These are phyloP conservation scores for Tupaia tana DNA, from an alignment of 2,113 vertebrate genomes.

Conservation along the genomic window DNA sequence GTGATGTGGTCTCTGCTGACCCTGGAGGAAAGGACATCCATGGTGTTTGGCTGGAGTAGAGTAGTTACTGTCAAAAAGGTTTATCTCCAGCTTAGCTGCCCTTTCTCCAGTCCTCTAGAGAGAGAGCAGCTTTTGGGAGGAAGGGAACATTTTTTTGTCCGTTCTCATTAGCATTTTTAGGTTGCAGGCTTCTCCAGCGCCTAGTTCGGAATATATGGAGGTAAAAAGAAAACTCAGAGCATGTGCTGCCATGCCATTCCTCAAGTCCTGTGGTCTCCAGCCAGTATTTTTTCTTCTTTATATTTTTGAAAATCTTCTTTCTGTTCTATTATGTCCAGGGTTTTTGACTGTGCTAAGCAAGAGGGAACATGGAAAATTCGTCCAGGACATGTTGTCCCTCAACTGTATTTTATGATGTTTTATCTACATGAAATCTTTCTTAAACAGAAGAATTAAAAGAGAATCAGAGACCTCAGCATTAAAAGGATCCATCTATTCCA, in stretches of 20 bases:
- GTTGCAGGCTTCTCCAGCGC: too few relatives aligned
- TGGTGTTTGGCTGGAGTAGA: too few relatives aligned
- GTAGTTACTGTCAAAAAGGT: too few relatives aligned
- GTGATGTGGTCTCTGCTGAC: too few relatives aligned
- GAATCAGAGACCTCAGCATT: not conserved
- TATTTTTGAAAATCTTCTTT: constrained; percentile 14
- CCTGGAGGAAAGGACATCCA: too few relatives aligned
- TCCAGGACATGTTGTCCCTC: constrained; percentile 1
- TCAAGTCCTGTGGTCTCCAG: not conserved
- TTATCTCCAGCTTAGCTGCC: too few relatives aligned
- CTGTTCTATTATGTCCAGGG: not conserved
- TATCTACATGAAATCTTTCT: constrained; percentile 29
- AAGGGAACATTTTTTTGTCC: too few relatives aligned
- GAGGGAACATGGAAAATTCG: not conserved
- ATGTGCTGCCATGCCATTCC: not conserved
- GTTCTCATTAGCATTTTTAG: too few relatives aligned
- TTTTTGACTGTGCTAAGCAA: constrained; percentile 1
- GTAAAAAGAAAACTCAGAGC: too few relatives aligned
- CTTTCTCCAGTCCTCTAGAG: too few relatives aligned
- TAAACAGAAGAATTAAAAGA: constrained; percentile 33
- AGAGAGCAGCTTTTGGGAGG: too few relatives aligned
- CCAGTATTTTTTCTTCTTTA: not conserved
- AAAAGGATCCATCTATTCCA: not conserved
- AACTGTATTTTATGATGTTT: constrained; percentile 16
- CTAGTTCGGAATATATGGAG: too few relatives aligned